These are phyloP conservation scores for Leptobrachium leishanense DNA, from an alignment of 2,113 vertebrate genomes.

Conservation along the genomic window DNA sequence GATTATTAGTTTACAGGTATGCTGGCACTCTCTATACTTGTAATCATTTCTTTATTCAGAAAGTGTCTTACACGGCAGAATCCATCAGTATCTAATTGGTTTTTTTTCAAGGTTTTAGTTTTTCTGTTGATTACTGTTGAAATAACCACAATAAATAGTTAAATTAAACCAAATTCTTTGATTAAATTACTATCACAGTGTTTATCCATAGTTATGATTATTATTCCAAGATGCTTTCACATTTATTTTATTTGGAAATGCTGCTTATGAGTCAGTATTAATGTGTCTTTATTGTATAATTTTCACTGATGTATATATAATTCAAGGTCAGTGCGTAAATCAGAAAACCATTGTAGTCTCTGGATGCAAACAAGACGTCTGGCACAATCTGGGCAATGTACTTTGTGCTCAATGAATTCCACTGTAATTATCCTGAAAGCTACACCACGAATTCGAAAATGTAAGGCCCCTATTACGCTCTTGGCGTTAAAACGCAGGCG, in stretches of 20 bases:
- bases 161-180: no score
- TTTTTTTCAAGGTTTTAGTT: no score
- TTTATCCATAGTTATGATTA: not conserved
- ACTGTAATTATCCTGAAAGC: not conserved
- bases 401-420: conserved; percentile 17
- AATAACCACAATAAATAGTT: no score
- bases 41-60: no score
- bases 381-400: not conserved
- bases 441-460: conserved; percentile 6
- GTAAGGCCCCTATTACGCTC: not conserved
- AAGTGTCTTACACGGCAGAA: no score
- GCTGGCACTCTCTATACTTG: no score
- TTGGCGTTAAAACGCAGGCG: no score
- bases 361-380: not conserved
- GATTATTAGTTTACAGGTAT: no score
- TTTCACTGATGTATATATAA: not conserved
- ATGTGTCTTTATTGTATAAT: conserved; percentile 1
- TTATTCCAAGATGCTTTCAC: not conserved
- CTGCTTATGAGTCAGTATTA: not conserved
- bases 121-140: no score
- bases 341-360: conserved; percentile 13
- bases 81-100: no score
- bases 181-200: no score
- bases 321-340: conserved; percentile 18
- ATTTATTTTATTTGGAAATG: conserved; percentile 6